phyloP scores from a whole-genome alignment of 2,113 vertebrate species.

The Oenanthe melanoleuca region DNA sequence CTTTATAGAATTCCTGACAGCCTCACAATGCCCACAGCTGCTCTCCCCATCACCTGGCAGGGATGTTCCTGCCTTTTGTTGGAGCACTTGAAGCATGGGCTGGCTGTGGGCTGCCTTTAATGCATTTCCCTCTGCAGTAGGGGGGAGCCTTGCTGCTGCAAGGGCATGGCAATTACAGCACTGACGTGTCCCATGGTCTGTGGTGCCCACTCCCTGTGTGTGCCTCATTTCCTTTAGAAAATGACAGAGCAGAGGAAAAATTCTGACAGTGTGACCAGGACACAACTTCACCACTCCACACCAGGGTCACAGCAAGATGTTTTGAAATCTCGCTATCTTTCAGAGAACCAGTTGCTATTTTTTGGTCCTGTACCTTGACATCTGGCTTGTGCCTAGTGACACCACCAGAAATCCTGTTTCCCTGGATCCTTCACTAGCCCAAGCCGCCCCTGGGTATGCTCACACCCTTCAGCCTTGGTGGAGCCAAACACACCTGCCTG shows the following conservation, averaged over 20 bases:
- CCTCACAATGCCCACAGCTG: neutral
- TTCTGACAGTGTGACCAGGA: neutral
- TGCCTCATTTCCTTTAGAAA: neutral
- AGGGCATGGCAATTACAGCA: neutral
- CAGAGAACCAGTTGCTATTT: neutral
- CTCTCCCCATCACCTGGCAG: neutral
- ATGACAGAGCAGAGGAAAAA: neutral
- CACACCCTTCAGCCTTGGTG: neutral
- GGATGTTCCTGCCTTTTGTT: neutral
- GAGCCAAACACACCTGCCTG: fast-evolving
- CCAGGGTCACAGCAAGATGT: neutral
- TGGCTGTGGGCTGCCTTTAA: neutral
- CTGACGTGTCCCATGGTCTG: neutral
- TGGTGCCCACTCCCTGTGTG: neutral
- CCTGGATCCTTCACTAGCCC: neutral
- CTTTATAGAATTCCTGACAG: neutral
- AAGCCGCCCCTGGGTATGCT: neutral
- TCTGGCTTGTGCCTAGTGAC: neutral
- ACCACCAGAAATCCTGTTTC: neutral
- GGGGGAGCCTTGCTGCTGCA: neutral
- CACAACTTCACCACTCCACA: neutral
- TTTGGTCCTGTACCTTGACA: neutral
- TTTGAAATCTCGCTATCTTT: neutral
- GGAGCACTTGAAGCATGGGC: neutral
- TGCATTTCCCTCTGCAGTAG: fast-evolving